phyloP scores from a whole-genome alignment of 2,888 invertebrate genomes.

The Bhutanitis thaidina region DNA sequence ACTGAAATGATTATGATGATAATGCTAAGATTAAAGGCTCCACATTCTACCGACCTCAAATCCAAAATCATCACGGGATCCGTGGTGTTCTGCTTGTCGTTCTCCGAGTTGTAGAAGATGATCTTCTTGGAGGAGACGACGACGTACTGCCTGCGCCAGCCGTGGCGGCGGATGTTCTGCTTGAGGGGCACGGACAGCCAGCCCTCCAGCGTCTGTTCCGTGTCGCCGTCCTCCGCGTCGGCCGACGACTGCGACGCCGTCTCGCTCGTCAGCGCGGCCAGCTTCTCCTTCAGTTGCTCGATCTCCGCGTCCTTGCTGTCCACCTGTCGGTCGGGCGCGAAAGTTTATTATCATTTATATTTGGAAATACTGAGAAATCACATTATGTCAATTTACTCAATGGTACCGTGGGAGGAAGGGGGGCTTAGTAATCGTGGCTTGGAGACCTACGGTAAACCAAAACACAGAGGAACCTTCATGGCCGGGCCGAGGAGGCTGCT shows the following conservation, averaged over 20 bases:
- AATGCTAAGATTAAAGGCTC: too few relatives aligned
- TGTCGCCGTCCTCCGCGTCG: constrained; percentile 90
- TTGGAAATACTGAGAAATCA: too few relatives aligned
- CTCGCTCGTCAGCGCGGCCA: constrained; percentile 89
- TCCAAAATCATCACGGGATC: constrained; percentile 97
- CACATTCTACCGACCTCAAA: constrained; percentile 85
- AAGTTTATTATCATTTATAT: too few relatives aligned
- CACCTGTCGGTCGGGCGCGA: constrained; percentile 57
- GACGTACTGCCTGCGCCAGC: constrained; percentile 98
- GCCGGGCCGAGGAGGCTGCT: too few relatives aligned
- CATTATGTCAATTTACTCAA: too few relatives aligned
- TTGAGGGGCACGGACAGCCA: constrained; percentile 97
- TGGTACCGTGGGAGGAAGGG: too few relatives aligned
- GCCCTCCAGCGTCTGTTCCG: constrained; percentile 92
- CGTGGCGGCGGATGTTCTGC: constrained; percentile 96
- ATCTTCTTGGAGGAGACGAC: constrained; percentile 98
- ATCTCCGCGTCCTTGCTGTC: constrained; percentile 98
- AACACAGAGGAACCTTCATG: too few relatives aligned
- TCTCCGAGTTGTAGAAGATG: constrained; percentile 97
- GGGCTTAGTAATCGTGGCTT: too few relatives aligned
- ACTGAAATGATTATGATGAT: too few relatives aligned
- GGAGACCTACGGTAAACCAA: too few relatives aligned
- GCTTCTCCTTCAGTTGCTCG: constrained; percentile 92
- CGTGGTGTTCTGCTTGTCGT: constrained; percentile 94
- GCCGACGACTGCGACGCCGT: constrained; percentile 95